Percentiles rank a stretch among this genome's conserved stretches.
Evolutionary conservation across 1,140 invertebrate species (phyloP).

Genomic region (Zaprionus ghesquierei): DNA sequence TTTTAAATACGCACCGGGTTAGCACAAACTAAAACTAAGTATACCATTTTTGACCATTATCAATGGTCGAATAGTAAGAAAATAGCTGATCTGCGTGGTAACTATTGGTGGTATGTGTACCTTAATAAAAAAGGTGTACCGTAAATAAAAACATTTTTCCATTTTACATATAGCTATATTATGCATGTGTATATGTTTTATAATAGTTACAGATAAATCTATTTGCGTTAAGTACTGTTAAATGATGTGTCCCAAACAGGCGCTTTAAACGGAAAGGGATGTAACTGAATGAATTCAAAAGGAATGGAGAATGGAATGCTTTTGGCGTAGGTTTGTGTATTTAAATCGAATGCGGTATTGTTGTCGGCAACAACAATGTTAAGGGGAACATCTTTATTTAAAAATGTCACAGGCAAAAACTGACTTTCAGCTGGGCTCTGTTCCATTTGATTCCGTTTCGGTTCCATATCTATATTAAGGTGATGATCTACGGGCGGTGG

Average conservation of each 20-base stretch:
- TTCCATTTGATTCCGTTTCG: constrained; percentile 30
- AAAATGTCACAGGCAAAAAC: constrained; percentile 36
- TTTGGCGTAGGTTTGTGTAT: constrained; percentile 41
- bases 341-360: constrained; percentile 28
- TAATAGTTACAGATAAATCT: neutral
- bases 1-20: too few species aligned
- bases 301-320: constrained; percentile 61
- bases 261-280: constrained; percentile 64
- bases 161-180: neutral
- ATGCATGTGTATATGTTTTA: neutral
- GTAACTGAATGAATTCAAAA: constrained; percentile 65
- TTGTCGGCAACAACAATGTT: constrained; percentile 49
- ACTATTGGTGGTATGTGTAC: too few species aligned
- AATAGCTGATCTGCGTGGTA: too few species aligned
- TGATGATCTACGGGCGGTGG: neutral
- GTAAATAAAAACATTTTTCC: neutral
- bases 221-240: constrained; percentile 6
- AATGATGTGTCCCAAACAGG: constrained; percentile 1
- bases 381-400: constrained; percentile 18
- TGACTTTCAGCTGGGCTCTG: constrained; percentile 38
- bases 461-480: neutral
- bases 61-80: too few species aligned
- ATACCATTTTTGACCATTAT: too few species aligned
- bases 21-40: too few species aligned
- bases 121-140: neutral